Conservation (phyloP, 2,113 vertebrate species). For the Eolophus roseicapilla region DNA sequence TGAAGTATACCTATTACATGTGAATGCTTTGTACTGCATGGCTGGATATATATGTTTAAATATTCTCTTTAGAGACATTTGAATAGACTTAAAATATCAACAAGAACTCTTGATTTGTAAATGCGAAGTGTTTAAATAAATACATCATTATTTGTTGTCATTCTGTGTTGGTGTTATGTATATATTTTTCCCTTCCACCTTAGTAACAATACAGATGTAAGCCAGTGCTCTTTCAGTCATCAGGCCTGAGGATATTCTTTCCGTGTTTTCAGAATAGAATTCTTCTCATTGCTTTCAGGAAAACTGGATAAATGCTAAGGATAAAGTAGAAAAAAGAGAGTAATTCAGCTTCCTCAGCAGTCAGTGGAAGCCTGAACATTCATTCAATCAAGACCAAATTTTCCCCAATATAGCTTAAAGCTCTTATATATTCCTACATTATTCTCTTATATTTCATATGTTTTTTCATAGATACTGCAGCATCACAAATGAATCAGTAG, state of each 20-base stretch:
- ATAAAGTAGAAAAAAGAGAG: neutral
- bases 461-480: neutral
- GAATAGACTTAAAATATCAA: neutral
- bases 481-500: neutral
- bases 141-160: neutral
- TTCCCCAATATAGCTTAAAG: neutral
- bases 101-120: neutral
- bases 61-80: neutral
- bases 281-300: neutral
- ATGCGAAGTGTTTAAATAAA: neutral
- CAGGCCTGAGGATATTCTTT: neutral
- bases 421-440: neutral
- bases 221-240: neutral
- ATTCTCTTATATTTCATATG: neutral
- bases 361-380: neutral
- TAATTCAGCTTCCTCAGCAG: neutral
- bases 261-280: neutral
- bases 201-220: neutral
- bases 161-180: neutral
- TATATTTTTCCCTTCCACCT: neutral
- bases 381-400: neutral
- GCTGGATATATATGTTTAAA: neutral
- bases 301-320: neutral
- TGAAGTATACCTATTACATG: neutral
- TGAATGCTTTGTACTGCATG: neutral